Conservation (phyloP, 2,113 vertebrate genomes). For the Puma concolor region DNA sequence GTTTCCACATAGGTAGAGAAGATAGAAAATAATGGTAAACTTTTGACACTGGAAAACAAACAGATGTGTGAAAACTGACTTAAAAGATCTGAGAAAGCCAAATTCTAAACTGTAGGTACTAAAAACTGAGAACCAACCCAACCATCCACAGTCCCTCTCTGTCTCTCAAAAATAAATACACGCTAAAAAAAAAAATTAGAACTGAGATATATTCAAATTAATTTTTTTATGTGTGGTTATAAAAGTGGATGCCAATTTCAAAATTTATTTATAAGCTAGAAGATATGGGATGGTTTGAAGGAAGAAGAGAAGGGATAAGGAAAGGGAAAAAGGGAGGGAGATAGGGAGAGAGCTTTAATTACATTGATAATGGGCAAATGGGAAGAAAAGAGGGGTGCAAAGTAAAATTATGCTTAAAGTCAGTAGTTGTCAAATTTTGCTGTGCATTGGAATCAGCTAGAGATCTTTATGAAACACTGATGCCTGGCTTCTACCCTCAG, state of each 20-base stretch:
- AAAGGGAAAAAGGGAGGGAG: neutral
- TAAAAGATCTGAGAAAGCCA: neutral
- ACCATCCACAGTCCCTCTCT: neutral
- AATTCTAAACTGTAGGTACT: neutral
- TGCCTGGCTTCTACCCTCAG: neutral
- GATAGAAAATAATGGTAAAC: neutral
- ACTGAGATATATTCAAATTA: neutral
- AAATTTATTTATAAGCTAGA: constrained; percentile 44
- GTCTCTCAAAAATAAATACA: too few species aligned
- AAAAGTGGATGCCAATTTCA: constrained; percentile 33
- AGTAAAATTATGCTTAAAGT: neutral
- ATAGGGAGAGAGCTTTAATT: neutral
- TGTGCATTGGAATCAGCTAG: neutral
- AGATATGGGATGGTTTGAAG: neutral
- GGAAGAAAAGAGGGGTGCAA: neutral
- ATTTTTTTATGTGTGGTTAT: constrained; percentile 17
- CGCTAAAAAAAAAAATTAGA: neutral
- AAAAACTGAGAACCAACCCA: neutral
- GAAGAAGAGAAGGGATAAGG: neutral
- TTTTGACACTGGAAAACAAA: neutral
- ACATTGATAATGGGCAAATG: neutral
- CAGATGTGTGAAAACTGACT: neutral
- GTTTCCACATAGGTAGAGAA: neutral
- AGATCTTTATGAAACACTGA: neutral
- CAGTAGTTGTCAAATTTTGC: neutral